Percentiles rank a stretch among this genome's conserved stretches.
Conservation (phyloP, 37 sponge, comb jelly and placozoan species). For the Geodia barretti region DNA sequence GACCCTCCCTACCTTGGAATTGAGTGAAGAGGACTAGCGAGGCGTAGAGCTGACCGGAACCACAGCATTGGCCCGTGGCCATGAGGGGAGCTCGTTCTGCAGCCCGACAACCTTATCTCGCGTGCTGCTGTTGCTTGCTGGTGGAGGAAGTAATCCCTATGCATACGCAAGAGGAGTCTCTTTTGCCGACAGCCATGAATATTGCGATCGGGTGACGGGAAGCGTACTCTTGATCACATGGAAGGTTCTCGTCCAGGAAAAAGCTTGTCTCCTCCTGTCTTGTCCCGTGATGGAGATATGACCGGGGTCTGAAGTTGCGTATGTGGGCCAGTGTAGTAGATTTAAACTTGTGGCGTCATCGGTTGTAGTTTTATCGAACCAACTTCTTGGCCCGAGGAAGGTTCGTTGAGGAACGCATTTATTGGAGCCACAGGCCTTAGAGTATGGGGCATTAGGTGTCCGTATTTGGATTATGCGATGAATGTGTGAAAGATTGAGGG, state of each 20-base stretch:
- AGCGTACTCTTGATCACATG: slow-evolving; percentile 19
- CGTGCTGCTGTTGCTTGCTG: not conserved
- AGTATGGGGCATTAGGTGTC: not conserved
- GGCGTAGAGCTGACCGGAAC: not conserved
- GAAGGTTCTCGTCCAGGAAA: slow-evolving; percentile 34
- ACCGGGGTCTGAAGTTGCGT: slow-evolving; percentile 37
- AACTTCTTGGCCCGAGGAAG: slow-evolving; percentile 32
- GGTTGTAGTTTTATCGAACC: not conserved
- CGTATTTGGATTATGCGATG: too few species aligned
- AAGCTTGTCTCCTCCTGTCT: slow-evolving; percentile 41
- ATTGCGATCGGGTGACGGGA: slow-evolving; percentile 6
- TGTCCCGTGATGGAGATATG: slow-evolving; percentile 20
- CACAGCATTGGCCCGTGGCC: not conserved
- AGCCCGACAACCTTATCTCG: not conserved
- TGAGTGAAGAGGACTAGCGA: not conserved
- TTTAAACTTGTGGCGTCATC: not conserved
- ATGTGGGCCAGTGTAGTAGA: slow-evolving; percentile 2
- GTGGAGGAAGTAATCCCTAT: not conserved
- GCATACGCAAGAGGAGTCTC: not conserved
- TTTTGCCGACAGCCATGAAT: slow-evolving; percentile 7
- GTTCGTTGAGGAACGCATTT: slow-evolving; percentile 27
- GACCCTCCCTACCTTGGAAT: too few species aligned
- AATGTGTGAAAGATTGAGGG: too few species aligned
- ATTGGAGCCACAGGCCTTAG: slow-evolving; percentile 18
- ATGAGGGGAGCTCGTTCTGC: not conserved